Conservation (phyloP, 1,140 invertebrate species). For the Amphibalanus amphitrite region DNA sequence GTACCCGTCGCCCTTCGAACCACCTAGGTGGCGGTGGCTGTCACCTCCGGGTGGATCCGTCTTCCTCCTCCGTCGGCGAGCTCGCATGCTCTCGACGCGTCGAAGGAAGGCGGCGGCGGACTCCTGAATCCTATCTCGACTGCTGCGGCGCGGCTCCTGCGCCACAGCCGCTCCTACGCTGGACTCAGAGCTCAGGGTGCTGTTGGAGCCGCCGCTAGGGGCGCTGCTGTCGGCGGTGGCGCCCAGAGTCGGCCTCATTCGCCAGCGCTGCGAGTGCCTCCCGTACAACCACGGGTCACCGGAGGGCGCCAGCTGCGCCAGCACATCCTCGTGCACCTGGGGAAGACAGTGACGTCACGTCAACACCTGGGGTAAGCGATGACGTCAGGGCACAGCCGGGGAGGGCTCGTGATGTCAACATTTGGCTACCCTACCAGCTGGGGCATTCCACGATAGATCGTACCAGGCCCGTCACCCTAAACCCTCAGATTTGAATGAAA, state of each 20-base stretch:
- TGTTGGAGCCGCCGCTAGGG: background rate
- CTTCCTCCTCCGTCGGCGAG: no score
- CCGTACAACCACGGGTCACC: background rate
- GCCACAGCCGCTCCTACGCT: background rate
- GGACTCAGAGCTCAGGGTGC: background rate
- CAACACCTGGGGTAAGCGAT: no score
- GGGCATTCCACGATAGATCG: no score
- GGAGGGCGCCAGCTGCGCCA: no score
- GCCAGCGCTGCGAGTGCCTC: background rate
- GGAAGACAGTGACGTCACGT: constrained; percentile 4
- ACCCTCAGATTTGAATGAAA: no score
- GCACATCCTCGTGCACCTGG: background rate
- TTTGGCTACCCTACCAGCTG: no score
- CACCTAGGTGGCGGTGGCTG: background rate
- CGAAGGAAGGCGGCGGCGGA: background rate
- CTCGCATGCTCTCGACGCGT: background rate
- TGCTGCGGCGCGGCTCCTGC: background rate
- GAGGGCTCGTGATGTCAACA: no score
- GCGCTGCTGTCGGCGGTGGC: no score
- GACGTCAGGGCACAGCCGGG: no score
- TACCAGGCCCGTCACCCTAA: no score
- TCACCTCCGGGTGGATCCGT: background rate
- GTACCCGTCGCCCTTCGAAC: background rate
- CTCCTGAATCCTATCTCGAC: background rate
- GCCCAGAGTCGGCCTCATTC: no score